These are phyloP conservation scores for Torymus tubicola DNA, from an alignment of 2,888 invertebrate species.

Conservation along the genomic window DNA sequence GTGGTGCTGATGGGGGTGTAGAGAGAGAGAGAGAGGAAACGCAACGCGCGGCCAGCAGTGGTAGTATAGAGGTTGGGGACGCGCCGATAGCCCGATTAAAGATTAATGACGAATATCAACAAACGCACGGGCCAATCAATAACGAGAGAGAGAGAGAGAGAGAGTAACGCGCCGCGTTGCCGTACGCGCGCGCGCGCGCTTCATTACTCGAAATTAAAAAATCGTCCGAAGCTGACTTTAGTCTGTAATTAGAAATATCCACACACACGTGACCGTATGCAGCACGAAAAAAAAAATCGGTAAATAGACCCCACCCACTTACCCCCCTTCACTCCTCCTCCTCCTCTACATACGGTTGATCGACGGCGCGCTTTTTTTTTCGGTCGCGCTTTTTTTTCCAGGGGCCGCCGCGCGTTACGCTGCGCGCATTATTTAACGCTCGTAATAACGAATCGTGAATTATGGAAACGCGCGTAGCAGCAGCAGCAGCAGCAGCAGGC, in stretches of 20 bases:
- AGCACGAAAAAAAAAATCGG: constrained; percentile 64
- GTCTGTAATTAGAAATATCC: constrained; percentile 74
- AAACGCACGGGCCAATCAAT: constrained; percentile 64
- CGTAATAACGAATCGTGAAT: constrained; percentile 57
- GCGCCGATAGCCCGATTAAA: constrained; percentile 70
- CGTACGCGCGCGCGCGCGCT: constrained; percentile 62
- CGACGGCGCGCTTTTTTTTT: constrained; percentile 62
- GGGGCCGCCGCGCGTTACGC: neutral
- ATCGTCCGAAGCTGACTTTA: constrained; percentile 64
- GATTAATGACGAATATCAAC: constrained; percentile 75
- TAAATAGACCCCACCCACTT: constrained; percentile 69
- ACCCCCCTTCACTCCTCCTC: no score
- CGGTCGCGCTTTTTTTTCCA: constrained; percentile 13
- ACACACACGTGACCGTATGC: constrained; percentile 62
- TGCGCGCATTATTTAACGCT: constrained; percentile 51
- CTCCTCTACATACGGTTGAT: constrained; percentile 59
- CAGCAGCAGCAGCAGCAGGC: no score
- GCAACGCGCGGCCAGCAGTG: no score
- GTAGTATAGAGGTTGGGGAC: constrained; percentile 46
- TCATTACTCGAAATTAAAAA: constrained; percentile 73
- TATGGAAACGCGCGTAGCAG: constrained; percentile 49
- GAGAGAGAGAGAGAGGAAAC: neutral
- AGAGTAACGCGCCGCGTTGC: neutral
- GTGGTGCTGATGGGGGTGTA: neutral
- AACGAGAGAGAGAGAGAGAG: constrained; percentile 57